phyloP scores from a whole-genome alignment of 1,140 invertebrate species.

The Trissolcus basalis region DNA sequence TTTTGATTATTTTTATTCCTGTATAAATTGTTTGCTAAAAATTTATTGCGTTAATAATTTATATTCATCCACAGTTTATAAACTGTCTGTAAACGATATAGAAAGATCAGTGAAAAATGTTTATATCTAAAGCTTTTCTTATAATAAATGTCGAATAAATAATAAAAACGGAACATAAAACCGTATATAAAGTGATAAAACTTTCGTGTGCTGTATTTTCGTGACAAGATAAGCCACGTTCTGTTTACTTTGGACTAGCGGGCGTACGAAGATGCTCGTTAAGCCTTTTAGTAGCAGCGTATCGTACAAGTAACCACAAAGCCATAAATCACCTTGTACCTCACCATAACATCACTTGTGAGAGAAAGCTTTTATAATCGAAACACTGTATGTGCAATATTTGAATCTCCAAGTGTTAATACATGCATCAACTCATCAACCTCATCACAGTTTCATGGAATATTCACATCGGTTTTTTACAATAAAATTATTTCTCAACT shows the following conservation, averaged over 20 bases:
- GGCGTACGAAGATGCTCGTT: slow-evolving; percentile 75
- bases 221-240: slow-evolving; percentile 76
- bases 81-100: too few relatives aligned
- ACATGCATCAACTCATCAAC: too few relatives aligned
- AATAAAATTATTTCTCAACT: too few relatives aligned
- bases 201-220: slow-evolving; percentile 72
- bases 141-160: too few relatives aligned
- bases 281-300: slow-evolving; percentile 74
- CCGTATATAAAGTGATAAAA: slow-evolving; percentile 21
- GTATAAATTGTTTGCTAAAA: too few relatives aligned
- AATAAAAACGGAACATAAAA: background rate
- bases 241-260: slow-evolving; percentile 71
- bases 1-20: too few relatives aligned
- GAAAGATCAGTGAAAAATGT: too few relatives aligned
- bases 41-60: too few relatives aligned
- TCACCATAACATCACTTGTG: slow-evolving; percentile 57
- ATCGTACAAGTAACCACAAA: slow-evolving; percentile 70
- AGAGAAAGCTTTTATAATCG: slow-evolving; percentile 62
- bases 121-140: too few relatives aligned
- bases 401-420: slow-evolving; percentile 28
- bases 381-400: slow-evolving; percentile 48
- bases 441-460: too few relatives aligned
- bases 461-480: too few relatives aligned
- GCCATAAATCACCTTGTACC: slow-evolving; percentile 67
- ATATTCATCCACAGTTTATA: too few relatives aligned